Percentiles rank a stretch among this genome's conserved stretches.
Conservation (phyloP, 2,113 vertebrate genomes). For the Silurus meridionalis region DNA sequence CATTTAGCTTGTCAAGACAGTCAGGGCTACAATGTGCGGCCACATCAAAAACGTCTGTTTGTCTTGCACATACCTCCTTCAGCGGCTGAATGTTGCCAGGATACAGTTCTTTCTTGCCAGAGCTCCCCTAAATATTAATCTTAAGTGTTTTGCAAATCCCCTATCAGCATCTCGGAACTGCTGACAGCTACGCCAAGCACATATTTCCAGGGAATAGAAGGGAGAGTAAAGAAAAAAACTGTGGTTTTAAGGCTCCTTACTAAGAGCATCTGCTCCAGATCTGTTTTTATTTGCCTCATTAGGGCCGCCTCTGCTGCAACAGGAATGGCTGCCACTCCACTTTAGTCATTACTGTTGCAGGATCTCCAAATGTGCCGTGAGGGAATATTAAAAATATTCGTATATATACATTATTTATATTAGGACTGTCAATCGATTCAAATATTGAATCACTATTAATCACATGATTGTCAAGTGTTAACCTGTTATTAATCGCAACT, state of each 20-base stretch:
- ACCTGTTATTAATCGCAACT: no score
- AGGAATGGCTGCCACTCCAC: constrained; percentile 44
- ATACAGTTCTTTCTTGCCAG: constrained; percentile 45
- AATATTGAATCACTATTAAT: no score
- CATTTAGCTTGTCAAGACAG: constrained; percentile 55
- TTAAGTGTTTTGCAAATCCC: constrained; percentile 60
- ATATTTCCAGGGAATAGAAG: constrained; percentile 53
- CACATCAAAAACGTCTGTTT: constrained; percentile 60
- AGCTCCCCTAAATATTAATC: constrained; percentile 56
- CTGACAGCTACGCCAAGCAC: constrained; percentile 64
- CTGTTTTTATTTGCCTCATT: constrained; percentile 68
- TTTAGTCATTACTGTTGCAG: constrained; percentile 50
- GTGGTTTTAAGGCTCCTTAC: constrained; percentile 52
- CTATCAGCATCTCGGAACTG: constrained; percentile 60
- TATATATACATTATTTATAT: no score
- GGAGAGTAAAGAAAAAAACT: constrained; percentile 43
- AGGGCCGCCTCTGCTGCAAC: constrained; percentile 53
- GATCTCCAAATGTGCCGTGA: constrained; percentile 53
- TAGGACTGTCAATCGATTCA: no score
- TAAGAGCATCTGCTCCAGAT: constrained; percentile 68
- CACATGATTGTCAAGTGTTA: no score
- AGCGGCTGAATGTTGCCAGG: constrained; percentile 51
- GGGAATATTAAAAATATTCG: constrained; percentile 22
- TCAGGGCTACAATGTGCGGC: constrained; percentile 50
- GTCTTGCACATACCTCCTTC: constrained; percentile 54